Evolutionary conservation across 1,140 invertebrate genomes (phyloP).

Genomic region (Aphis gossypii): DNA sequence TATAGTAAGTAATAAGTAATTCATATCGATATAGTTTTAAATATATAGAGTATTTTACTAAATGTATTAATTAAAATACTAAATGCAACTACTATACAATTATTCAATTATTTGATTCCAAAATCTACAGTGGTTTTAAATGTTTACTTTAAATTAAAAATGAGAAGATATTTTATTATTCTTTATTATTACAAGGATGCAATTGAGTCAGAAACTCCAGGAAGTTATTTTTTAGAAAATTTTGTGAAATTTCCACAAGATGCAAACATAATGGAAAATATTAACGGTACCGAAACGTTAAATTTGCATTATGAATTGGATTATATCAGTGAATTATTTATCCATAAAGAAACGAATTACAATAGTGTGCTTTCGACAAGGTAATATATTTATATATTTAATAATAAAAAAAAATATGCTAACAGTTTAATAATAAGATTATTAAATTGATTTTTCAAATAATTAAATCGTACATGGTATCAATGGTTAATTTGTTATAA

Average conservation of each 20-base stretch:
- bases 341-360: neutral
- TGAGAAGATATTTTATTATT: neutral
- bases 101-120: neutral
- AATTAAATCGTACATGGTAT: neutral
- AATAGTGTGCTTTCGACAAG: neutral
- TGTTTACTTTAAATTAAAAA: neutral
- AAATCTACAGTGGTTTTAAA: neutral
- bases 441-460: neutral
- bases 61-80: neutral
- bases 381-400: neutral
- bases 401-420: neutral
- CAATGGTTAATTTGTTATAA: neutral
- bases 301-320: conserved; percentile 46
- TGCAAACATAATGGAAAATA: neutral
- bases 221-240: conserved; percentile 43
- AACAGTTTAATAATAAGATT: neutral
- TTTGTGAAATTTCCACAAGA: conserved; percentile 29
- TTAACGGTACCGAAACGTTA: conserved; percentile 18
- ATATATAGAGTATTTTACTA: neutral
- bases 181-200: neutral
- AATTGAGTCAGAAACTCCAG: conserved; percentile 16
- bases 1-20: neutral
- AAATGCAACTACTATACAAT: neutral
- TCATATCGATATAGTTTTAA: neutral
- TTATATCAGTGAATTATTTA: conserved; percentile 32